Percentiles rank a stretch among this genome's conserved stretches.
Conservation (phyloP, 2,888 invertebrate genomes). For the Clanis bilineata region DNA sequence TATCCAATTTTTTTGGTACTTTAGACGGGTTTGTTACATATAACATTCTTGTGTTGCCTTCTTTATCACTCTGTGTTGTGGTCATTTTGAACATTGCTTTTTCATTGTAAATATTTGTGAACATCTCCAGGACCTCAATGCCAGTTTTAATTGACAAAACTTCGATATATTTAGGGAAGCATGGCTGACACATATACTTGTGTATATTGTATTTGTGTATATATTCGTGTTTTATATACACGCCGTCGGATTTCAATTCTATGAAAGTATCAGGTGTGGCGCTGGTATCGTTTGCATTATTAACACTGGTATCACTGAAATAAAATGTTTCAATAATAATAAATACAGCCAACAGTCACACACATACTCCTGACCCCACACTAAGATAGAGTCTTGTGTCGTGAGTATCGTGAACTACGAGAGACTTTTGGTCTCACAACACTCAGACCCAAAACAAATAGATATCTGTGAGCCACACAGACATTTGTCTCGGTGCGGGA, state of each 20-base stretch:
- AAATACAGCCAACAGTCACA: no score
- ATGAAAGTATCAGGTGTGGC: constrained; percentile 14
- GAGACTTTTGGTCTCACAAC: no score
- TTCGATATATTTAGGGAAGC: constrained; percentile 46
- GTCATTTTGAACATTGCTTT: constrained; percentile 51
- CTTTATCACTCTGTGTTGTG: constrained; percentile 44
- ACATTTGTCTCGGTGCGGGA: no score
- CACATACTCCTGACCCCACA: no score
- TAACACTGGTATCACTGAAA: constrained; percentile 27
- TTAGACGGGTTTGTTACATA: constrained; percentile 36
- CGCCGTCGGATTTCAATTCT: constrained; percentile 6
- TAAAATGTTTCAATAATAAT: background rate
- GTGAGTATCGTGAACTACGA: no score
- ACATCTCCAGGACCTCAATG: constrained; percentile 41
- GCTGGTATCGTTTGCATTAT: constrained; percentile 18
- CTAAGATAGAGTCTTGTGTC: no score
- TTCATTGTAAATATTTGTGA: constrained; percentile 43
- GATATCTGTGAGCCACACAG: no score
- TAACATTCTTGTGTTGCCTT: constrained; percentile 47
- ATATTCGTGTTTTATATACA: constrained; percentile 39
- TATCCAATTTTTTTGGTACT: background rate
- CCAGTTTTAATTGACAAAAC: constrained; percentile 42
- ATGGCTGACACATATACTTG: constrained; percentile 43
- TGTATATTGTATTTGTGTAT: constrained; percentile 48
- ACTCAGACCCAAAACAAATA: no score